phyloP scores from a whole-genome alignment of 2,797 vertebrate genomes.

The Peromyscus attwateri region DNA sequence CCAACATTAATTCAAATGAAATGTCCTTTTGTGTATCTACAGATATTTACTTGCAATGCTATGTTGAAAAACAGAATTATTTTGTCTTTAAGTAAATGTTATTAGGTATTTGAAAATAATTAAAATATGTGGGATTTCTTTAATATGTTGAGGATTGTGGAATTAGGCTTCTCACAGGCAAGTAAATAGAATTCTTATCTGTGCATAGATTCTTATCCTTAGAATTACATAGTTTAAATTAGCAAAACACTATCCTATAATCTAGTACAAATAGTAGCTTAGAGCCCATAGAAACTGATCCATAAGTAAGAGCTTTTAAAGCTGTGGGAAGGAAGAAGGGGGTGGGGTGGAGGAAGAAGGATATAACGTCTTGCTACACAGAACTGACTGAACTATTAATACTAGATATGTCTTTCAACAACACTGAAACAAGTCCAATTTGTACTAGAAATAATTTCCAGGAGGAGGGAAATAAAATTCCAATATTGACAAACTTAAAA shows the following conservation, averaged over 20 bases:
- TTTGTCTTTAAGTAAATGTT: conserved; percentile 57
- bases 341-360: not conserved
- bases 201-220: not conserved
- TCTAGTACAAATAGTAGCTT: not conserved
- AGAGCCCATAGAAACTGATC: not conserved
- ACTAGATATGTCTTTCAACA: not conserved
- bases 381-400: not conserved
- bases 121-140: conserved; percentile 28
- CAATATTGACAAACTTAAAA: not conserved
- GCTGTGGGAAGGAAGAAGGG: not conserved
- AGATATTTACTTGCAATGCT: not conserved
- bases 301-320: not conserved
- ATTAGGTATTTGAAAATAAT: conserved; percentile 37
- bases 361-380: not conserved
- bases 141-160: not conserved
- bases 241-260: not conserved
- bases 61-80: conserved; percentile 39
- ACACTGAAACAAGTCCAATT: not conserved
- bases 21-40: not conserved
- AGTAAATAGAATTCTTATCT: not conserved
- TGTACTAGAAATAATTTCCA: not conserved
- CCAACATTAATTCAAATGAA: conserved; percentile 57
- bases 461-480: not conserved
- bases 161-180: conserved; percentile 4
- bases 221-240: not conserved